Evolutionary conservation across 2,888 invertebrate genomes (phyloP).

Genomic region (Drosophila longiperda): DNA sequence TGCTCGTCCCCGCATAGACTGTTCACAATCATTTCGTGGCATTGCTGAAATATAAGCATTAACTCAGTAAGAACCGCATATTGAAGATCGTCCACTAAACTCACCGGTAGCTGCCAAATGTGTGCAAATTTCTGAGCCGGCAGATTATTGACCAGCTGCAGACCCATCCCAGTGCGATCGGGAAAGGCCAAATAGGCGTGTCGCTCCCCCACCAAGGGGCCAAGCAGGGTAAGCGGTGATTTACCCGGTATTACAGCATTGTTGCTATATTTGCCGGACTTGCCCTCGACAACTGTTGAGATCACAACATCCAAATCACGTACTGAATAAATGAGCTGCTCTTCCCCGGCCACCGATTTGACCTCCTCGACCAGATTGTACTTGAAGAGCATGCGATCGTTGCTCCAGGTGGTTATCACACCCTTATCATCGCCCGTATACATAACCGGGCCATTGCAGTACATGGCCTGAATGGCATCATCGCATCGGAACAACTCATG

Average conservation of each 20-base stretch:
- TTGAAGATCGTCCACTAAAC: constrained; percentile 25
- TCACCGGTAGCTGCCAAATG: constrained; percentile 77
- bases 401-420: constrained; percentile 84
- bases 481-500: constrained; percentile 81
- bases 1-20: constrained; percentile 80
- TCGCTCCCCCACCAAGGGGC: constrained; percentile 73
- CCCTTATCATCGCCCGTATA: constrained; percentile 85
- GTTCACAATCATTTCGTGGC: constrained; percentile 84
- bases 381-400: constrained; percentile 84
- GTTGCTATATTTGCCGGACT: constrained; percentile 83
- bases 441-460: constrained; percentile 76
- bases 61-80: neutral
- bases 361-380: constrained; percentile 85
- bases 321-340: constrained; percentile 83
- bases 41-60: constrained; percentile 67
- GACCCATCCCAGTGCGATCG: constrained; percentile 83
- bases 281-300: constrained; percentile 77
- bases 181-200: constrained; percentile 81
- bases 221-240: constrained; percentile 82
- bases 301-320: constrained; percentile 84
- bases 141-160: constrained; percentile 78
- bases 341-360: constrained; percentile 82
- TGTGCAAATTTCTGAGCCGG: constrained; percentile 72
- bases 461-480: constrained; percentile 83
- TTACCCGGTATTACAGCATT: constrained; percentile 83